phyloP scores from a whole-genome alignment of 2,888 invertebrate genomes.

The Aphodius granarius region DNA sequence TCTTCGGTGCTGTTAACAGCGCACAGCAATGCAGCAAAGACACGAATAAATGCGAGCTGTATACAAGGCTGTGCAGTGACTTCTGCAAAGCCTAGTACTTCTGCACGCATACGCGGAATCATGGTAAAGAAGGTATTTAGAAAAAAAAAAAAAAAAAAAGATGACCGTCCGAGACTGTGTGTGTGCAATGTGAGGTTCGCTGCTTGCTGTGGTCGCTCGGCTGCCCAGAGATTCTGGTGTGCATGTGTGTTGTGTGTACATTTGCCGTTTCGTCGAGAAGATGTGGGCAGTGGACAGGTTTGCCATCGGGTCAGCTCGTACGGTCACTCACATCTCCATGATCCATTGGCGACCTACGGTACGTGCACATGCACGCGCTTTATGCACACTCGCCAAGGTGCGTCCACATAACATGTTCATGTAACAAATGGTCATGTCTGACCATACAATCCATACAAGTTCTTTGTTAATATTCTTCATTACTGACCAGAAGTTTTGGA shows the following conservation, averaged over 20 bases:
- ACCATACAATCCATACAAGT: too few species aligned
- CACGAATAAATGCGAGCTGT: neutral
- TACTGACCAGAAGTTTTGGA: too few species aligned
- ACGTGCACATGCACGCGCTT: conserved; percentile 12
- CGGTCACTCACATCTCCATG: conserved; percentile 39
- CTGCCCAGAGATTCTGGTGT: neutral
- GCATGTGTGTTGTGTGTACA: neutral
- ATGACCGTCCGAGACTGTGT: too few species aligned
- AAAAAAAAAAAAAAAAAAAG: too few species aligned
- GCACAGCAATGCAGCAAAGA: neutral
- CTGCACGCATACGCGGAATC: neutral
- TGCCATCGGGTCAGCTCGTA: conserved; percentile 37
- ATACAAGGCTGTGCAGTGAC: neutral
- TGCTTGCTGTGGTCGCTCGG: neutral
- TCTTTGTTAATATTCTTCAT: too few species aligned
- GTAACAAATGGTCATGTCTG: too few species aligned
- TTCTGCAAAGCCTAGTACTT: too few species aligned
- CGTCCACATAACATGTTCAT: neutral
- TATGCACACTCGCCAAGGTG: neutral
- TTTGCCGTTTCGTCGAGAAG: conserved; percentile 20
- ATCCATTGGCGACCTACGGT: conserved; percentile 19
- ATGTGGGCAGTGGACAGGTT: conserved; percentile 39
- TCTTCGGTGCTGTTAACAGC: conserved; percentile 6
- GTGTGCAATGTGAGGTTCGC: too few species aligned
- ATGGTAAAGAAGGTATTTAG: neutral